Conservation (phyloP, 2,888 invertebrate genomes). For the Gastracanthus pulcherrimus region DNA sequence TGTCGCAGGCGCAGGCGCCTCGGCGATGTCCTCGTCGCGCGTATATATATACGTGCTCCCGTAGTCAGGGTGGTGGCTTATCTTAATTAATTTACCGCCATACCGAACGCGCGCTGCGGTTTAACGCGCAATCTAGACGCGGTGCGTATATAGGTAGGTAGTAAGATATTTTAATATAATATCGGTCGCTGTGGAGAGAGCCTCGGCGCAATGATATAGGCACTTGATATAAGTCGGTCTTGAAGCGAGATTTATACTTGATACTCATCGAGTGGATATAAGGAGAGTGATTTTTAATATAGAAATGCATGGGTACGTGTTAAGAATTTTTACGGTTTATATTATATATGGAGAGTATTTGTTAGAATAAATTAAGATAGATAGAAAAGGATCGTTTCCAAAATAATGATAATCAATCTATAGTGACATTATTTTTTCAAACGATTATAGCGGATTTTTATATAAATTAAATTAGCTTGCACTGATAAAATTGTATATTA, state of each 20-base stretch:
- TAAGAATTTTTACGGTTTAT: no score
- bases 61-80: slow-evolving; percentile 1
- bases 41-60: background rate
- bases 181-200: background rate
- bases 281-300: no score
- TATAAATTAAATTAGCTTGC: background rate
- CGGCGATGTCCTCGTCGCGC: background rate
- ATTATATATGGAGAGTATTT: no score
- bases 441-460: background rate
- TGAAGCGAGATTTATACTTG: no score
- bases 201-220: background rate
- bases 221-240: no score
- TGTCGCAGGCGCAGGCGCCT: background rate
- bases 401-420: no score
- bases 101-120: background rate
- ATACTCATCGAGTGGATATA: no score
- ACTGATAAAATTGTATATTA: background rate
- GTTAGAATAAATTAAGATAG: no score
- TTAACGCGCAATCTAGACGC: background rate
- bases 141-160: no score
- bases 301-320: no score
- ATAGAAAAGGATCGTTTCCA: no score
- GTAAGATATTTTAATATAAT: background rate
- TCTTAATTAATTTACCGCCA: slow-evolving; percentile 48
- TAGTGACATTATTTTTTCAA: background rate